Evolutionary conservation across 2,888 invertebrate species (phyloP).

Genomic region (Terebella lapidaria): DNA sequence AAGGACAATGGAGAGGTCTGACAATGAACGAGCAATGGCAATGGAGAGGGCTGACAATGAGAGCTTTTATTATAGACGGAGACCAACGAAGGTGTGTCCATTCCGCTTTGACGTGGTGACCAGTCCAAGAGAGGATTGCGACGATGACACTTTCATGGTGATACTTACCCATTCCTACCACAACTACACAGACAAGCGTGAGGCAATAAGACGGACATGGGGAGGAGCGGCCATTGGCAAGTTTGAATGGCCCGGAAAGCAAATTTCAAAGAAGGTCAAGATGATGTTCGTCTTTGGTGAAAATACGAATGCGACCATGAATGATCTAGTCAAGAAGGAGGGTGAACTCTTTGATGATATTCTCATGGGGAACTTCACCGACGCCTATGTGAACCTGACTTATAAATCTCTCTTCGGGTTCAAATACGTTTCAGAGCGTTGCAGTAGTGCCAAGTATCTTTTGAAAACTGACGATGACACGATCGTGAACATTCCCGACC

Average conservation of each 20-base stretch:
- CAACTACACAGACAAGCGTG: conserved; percentile 58
- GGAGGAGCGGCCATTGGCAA: conserved; percentile 15
- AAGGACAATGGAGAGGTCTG: no score
- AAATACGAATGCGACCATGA: background rate
- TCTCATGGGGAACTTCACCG: conserved; percentile 13
- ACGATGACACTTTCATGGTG: conserved; percentile 6
- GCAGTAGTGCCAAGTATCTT: conserved; percentile 10
- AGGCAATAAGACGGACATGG: conserved; percentile 37
- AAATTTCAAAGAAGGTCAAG: conserved; percentile 4
- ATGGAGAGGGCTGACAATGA: no score
- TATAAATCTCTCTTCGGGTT: conserved; percentile 17
- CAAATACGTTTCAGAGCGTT: conserved; percentile 11
- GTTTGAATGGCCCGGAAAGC: background rate
- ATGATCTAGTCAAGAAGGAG: conserved; percentile 6
- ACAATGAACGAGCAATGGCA: no score
- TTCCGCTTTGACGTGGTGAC: background rate
- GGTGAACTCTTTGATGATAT: conserved; percentile 7
- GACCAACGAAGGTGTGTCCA: no score
- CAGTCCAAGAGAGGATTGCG: background rate
- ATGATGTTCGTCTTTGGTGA: conserved; percentile 15
- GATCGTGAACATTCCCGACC: conserved; percentile 17
- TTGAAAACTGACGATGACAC: conserved; percentile 21
- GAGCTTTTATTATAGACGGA: no score
- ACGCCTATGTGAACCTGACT: conserved; percentile 17
- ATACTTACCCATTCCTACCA: conserved; percentile 53